Evolutionary conservation across 2,797 vertebrate species (phyloP), one percentile per base, ranked within the genome.

Genomic region (Brachymystax lenok): DNA sequence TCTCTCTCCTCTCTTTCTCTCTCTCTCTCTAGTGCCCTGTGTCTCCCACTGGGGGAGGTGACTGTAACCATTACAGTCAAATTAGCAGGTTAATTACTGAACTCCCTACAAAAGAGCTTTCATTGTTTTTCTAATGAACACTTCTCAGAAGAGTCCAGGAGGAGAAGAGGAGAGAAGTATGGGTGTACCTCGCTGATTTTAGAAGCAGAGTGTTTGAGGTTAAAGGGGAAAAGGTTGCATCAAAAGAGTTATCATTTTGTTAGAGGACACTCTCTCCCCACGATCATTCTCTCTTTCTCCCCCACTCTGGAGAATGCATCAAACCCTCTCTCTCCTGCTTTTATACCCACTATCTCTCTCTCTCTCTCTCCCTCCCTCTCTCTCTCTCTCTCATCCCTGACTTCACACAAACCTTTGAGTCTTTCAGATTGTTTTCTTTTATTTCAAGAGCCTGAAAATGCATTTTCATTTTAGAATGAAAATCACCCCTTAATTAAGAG

Each of bases 21-120:
- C 82, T 83, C 82, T 87, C 85, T 81, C 84, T 88, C 86, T 84
- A 83, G 86, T 84, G 87, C 83, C 84, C 78, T 75, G 75, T 85
- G 87, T 84, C 74, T 83, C 90, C 91, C 88, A 81, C 89, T 88
- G 90, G 91, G 91, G 86, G 82, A 92, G 90, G 92, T 92, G 90
- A 93, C 86, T 90, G 87, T 85, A 91, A 92, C 92, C 91, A 93
- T 93, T 93, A 92, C 91, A 92, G 91, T 91, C 87, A 91, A 91
- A 91, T 93, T 90, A 92, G 89, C 91, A 92, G 91, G 90, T 93
- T 91, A 92, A 93, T 92, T 90, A 91, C 90, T 80, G 86, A 87
- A 92, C 87, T 92, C 88, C 35, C 28, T 19, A 83, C 88, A 83
- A 83, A 88, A 90, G 88, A 88, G 84, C 80, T 89, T 86, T 88